Percentiles rank a stretch among this genome's conserved stretches.
Conservation (phyloP, 2,888 invertebrate genomes). For the Xylocampa areola region DNA sequence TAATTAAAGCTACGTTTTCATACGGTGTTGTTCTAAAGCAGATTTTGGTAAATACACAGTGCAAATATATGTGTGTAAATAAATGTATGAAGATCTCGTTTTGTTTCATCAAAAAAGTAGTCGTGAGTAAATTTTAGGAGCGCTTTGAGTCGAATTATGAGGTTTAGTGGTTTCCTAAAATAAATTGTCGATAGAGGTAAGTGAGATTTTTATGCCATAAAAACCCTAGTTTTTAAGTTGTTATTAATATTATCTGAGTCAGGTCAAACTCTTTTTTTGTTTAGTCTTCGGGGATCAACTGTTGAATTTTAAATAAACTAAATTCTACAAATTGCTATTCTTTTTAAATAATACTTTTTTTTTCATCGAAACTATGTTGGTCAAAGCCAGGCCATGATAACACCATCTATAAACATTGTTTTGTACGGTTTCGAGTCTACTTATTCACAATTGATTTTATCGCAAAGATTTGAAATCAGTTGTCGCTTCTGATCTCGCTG, state of each 20-base stretch:
- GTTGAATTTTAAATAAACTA: background rate
- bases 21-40: constrained; percentile 36
- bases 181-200: too few species aligned
- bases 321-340: background rate
- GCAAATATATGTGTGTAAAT: constrained; percentile 37
- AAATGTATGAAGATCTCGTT: constrained; percentile 23
- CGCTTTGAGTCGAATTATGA: constrained; percentile 4
- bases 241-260: too few species aligned
- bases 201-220: too few species aligned
- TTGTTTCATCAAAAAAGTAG: constrained; percentile 33
- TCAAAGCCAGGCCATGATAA: too few species aligned
- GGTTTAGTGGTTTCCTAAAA: background rate
- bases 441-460: too few species aligned
- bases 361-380: background rate
- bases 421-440: too few species aligned
- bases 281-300: too few species aligned
- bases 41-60: constrained; percentile 25
- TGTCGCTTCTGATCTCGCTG: constrained; percentile 1
- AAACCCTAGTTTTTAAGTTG: too few species aligned
- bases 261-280: too few species aligned
- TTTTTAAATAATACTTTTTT: too few species aligned
- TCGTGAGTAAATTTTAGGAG: constrained; percentile 5
- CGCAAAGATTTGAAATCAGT: background rate
- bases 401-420: too few species aligned
- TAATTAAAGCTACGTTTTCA: constrained; percentile 46